Base-by-base conservation (phyloP, 2,888 invertebrate genomes). In the Atethmia centrago region DNA sequence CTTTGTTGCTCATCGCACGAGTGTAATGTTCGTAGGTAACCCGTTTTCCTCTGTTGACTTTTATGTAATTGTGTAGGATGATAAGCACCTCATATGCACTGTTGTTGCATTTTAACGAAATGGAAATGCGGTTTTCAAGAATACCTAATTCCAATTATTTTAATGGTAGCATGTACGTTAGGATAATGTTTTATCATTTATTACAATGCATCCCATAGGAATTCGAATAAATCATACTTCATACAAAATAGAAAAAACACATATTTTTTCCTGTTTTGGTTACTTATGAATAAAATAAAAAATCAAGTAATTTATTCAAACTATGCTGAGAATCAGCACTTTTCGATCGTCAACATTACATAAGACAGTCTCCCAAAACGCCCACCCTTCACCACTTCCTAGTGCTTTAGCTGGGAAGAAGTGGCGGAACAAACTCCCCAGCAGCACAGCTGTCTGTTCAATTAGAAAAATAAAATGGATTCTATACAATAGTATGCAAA, bases 1-100 rank as follows among this genome's bases (percentile, higher is more conserved):
- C 71, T 64, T 78, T 80, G 84, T 79, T 85, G 84, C 73, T 85
- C 79, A 81, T 74, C 84, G 71, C 73, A 62, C 69, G 79, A 74
- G 74, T 74, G 67, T 81, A 83, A 85, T 73, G 71, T 68, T 83
- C 75, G 74, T 74, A 71, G 74, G 77, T 86, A 84, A 82, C 85
- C 86, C 75, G 85, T 78, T 86, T 85, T 74, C 85, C 80, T 86
- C 86, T 74, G 84, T 84, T 78, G 85, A 80, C 77, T 86, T 85
- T 85, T 84, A 85, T 82, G 85, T 70, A 82, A 74, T 72, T 77
- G 82, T 82, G 80, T 85, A 74, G 79, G 84, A 79, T 71, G 79
- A 84, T 82, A 85, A 86, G 77, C 82, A 68, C 72, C 76, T 82
- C 76, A 62, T 62, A 45, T 31, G 58, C 80, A 55, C 67, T 67